Base-by-base conservation (phyloP, 2,113 vertebrate genomes). In the Coreoperca whiteheadi region DNA sequence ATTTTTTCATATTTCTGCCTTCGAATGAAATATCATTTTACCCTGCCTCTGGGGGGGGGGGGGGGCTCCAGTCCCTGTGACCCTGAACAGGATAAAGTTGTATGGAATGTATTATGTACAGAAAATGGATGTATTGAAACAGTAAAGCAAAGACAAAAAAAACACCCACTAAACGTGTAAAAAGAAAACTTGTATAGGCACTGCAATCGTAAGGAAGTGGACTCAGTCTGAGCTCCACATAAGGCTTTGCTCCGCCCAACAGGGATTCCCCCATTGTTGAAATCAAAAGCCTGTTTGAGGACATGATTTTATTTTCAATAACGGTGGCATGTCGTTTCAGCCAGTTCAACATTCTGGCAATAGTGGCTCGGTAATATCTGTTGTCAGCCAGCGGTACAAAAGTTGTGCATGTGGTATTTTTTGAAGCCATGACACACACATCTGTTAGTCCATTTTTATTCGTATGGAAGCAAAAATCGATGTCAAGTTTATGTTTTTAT, bases 401-500 rank as follows among this genome's bases (percentile, higher is more conserved):
- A 39, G 23, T 12, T 71, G 21, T 14, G 59, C 9, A 50, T 53
- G 68, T 43, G 18, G n/a, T 41, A 30, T 20, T 53, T 63, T 63
- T 3, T 25, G 5, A 73, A 28, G 25, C 5, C 21, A 23, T 39
- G 28, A 20, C 7, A 54, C 1, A 20, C 7, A 54, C 1, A 18
- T 23, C 25, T 74, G n/a, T 34, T 69, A 21, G 53, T 54, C 65
- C n/a, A 53, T 46, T 80, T 70, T 53, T 59, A 64, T 81, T 43
- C 18, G 25, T 21, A 41, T 12, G 37, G 37, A 60, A 72, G 60
- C n/a, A 63, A 64, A 64, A 86, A 84, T 77, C 59, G 51, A 74
- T 78, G 77, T 30, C 56, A 64, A 8, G 50, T 84, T 84, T 43
- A 84, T 79, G 67, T 77, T 74, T 82, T 61, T 69, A 66, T 83